A percentile compares a stretch with the other conserved stretches of the same genome.
Evolutionary conservation across 2,113 vertebrate species (phyloP).

Genomic region (Xyliphius kryptos): DNA sequence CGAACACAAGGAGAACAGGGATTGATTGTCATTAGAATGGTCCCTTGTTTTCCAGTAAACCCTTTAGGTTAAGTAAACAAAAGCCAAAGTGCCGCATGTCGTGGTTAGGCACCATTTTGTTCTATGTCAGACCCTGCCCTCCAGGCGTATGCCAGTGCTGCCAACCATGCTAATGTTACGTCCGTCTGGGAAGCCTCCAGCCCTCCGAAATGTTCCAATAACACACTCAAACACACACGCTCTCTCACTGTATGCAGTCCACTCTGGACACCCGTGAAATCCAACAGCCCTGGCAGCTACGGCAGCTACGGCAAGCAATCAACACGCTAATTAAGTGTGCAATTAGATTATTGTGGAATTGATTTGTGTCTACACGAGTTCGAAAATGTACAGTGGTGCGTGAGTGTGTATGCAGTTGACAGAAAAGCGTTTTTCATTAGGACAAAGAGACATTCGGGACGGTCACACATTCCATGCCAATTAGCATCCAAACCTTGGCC

Average conservation of each 20-base stretch:
- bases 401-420: slow-evolving; percentile 34
- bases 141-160: too few relatives aligned
- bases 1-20: too few relatives aligned
- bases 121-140: too few relatives aligned
- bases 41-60: too few relatives aligned
- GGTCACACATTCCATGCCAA: slow-evolving; percentile 51
- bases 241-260: slow-evolving; percentile 14
- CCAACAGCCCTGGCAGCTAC: slow-evolving; percentile 39
- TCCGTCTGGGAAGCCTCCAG: slow-evolving; percentile 24
- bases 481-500: slow-evolving; percentile 50
- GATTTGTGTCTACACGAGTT: slow-evolving; percentile 38
- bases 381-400: slow-evolving; percentile 5
- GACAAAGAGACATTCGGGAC: slow-evolving; percentile 30
- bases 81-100: too few relatives aligned
- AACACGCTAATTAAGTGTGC: slow-evolving; percentile 52
- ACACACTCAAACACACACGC: slow-evolving; percentile 7
- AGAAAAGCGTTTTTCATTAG: slow-evolving; percentile 7
- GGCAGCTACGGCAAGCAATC: slow-evolving; percentile 51
- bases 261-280: slow-evolving; percentile 21
- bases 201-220: background rate
- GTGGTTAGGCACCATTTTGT: too few relatives aligned
- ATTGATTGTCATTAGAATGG: too few relatives aligned
- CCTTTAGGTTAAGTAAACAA: too few relatives aligned
- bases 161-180: too few relatives aligned
- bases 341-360: slow-evolving; percentile 59